Percentiles rank a stretch among this genome's conserved stretches.
Evolutionary conservation across 2,797 vertebrate species (phyloP).

Genomic region (Acanthiza pusilla): DNA sequence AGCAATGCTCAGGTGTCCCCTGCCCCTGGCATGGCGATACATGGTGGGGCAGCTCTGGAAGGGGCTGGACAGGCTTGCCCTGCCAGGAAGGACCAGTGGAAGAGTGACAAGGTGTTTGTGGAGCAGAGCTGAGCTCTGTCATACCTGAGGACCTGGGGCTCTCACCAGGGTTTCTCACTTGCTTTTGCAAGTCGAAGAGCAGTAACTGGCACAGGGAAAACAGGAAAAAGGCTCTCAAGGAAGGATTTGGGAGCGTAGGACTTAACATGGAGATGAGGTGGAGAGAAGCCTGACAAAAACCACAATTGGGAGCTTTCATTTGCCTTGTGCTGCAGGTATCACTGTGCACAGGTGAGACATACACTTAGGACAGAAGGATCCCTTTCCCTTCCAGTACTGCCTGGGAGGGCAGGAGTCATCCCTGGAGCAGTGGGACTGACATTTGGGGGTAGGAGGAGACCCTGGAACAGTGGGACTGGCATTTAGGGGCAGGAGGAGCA

Average conservation of each 20-base stretch:
- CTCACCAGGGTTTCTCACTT: neutral
- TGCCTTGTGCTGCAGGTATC: fast-evolving
- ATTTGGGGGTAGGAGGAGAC: no score
- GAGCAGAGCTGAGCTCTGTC: neutral
- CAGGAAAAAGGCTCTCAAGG: neutral
- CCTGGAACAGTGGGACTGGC: no score
- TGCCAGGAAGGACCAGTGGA: fast-evolving
- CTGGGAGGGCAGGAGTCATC: neutral
- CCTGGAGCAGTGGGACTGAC: no score
- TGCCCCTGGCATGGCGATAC: neutral
- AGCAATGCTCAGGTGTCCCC: neutral
- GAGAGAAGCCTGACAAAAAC: neutral
- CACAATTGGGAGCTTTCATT: neutral
- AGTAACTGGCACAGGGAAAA: neutral
- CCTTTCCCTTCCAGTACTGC: neutral
- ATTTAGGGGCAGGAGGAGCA: neutral
- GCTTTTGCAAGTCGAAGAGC: neutral
- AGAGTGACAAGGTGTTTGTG: neutral
- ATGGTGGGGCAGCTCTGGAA: neutral
- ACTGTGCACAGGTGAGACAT: neutral
- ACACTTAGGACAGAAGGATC: neutral
- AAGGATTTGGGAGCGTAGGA: neutral
- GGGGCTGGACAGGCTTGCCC: fast-evolving
- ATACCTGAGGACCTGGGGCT: neutral
- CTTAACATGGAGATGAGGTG: neutral